Conservation (phyloP, 2,888 invertebrate species). For the Phortica magna region DNA sequence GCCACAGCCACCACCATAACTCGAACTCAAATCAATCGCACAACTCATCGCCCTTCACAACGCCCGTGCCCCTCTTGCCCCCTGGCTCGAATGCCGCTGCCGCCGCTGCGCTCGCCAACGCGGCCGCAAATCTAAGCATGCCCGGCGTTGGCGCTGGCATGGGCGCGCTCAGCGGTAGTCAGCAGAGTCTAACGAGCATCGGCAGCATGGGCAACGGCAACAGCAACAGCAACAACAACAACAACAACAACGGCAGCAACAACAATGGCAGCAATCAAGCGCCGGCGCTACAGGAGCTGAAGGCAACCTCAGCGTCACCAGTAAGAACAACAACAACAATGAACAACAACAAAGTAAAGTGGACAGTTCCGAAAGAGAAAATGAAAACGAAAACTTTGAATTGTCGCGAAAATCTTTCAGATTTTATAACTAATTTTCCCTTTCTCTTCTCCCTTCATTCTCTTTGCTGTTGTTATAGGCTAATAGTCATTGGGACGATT, state of each 20-base stretch:
- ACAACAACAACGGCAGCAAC: constrained; percentile 45
- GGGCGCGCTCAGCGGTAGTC: neutral
- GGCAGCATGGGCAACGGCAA: constrained; percentile 57
- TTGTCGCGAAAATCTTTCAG: constrained; percentile 51
- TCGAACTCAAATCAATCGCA: constrained; percentile 40
- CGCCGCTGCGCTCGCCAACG: constrained; percentile 51
- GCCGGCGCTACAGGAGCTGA: constrained; percentile 77
- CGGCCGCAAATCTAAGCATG: constrained; percentile 49
- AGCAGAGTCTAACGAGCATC: constrained; percentile 35
- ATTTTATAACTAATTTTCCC: constrained; percentile 8
- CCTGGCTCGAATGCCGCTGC: constrained; percentile 58
- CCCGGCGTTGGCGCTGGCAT: constrained; percentile 36
- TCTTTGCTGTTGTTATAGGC: constrained; percentile 64
- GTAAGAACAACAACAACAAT: constrained; percentile 76
- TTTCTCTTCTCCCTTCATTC: neutral
- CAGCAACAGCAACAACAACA: constrained; percentile 48
- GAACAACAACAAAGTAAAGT: constrained; percentile 73
- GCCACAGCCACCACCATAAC: constrained; percentile 44
- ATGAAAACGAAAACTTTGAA: constrained; percentile 45
- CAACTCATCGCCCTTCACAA: constrained; percentile 60
- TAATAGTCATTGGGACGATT: constrained; percentile 81
- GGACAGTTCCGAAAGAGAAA: constrained; percentile 59
- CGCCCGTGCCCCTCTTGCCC: constrained; percentile 56
- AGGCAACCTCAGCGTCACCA: constrained; percentile 77
- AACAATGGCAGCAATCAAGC: constrained; percentile 39